Percentiles rank a stretch among this genome's conserved stretches.
These are phyloP conservation scores for Meandrina meandrites DNA, from an alignment of 92 coral and sea anemone species.

Conservation along the genomic window DNA sequence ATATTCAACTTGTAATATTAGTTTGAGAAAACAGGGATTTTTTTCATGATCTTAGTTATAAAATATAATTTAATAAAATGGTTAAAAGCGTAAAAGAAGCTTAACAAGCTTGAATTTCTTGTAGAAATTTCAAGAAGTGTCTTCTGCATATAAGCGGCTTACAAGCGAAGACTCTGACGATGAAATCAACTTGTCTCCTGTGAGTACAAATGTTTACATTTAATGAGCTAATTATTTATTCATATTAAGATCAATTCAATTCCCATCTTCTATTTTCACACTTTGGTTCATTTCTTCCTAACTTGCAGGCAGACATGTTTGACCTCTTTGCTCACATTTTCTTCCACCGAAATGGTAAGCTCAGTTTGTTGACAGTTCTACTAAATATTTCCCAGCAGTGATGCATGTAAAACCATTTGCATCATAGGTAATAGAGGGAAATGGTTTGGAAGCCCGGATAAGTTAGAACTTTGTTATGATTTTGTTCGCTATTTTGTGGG, in stretches of 20 bases:
- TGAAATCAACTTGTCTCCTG: slow-evolving; percentile 78
- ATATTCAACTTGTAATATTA: too few species aligned
- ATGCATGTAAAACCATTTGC: neutral
- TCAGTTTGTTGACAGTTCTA: neutral
- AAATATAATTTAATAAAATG: too few species aligned
- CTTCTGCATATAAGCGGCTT: slow-evolving; percentile 95
- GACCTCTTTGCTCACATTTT: slow-evolving; percentile 96
- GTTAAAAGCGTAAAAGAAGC: too few species aligned
- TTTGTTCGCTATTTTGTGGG: too few species aligned
- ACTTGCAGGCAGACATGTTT: slow-evolving; percentile 94
- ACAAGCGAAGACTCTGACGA: slow-evolving; percentile 88
- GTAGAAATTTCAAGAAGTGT: slow-evolving; percentile 96
- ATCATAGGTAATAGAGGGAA: too few species aligned
- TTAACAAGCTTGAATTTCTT: too few species aligned
- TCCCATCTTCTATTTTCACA: neutral
- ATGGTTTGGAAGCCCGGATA: too few species aligned
- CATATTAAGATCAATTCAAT: neutral
- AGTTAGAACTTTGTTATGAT: too few species aligned
- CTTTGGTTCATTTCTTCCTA: slow-evolving; percentile 6
- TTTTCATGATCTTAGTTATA: too few species aligned
- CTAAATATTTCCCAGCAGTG: neutral
- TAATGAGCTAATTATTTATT: neutral
- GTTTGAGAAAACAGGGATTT: too few species aligned
- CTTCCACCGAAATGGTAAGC: slow-evolving; percentile 87
- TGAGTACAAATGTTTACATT: slow-evolving; percentile 33